phyloP scores from a whole-genome alignment of 2,888 invertebrate genomes.

The Pheosia tremula region DNA sequence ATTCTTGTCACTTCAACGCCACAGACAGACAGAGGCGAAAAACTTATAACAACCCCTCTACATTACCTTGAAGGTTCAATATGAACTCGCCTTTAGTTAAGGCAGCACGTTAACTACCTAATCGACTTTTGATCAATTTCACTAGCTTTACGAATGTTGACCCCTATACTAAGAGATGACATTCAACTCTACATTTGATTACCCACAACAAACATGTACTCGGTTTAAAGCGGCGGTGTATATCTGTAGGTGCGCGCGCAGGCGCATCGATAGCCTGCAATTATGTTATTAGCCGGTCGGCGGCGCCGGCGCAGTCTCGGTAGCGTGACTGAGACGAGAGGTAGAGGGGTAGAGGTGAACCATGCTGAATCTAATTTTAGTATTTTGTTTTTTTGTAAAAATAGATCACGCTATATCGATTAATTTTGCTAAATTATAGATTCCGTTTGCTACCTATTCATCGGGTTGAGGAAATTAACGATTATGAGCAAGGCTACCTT shows the following conservation, averaged over 20 bases:
- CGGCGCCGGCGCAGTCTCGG: slow-evolving; percentile 22
- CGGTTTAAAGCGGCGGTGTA: slow-evolving; percentile 17
- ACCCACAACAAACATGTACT: slow-evolving; percentile 28
- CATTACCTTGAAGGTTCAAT: no score
- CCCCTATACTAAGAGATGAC: neutral
- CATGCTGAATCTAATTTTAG: neutral
- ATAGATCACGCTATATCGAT: neutral
- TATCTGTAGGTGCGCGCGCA: slow-evolving; percentile 14
- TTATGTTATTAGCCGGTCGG: slow-evolving; percentile 62
- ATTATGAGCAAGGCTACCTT: neutral
- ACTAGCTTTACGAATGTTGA: neutral
- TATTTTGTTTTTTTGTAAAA: neutral
- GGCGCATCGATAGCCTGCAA: slow-evolving; percentile 47
- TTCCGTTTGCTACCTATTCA: neutral
- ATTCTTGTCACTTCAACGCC: no score
- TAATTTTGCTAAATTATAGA: neutral
- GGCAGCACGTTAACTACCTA: no score
- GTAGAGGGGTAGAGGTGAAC: slow-evolving; percentile 1
- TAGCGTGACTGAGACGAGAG: slow-evolving; percentile 24
- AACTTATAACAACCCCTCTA: no score
- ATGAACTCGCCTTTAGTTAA: no score
- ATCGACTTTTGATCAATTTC: neutral
- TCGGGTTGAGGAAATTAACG: neutral
- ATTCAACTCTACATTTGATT: slow-evolving; percentile 22
- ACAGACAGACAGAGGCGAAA: no score